These are phyloP conservation scores for Scytalopus superciliaris DNA, from an alignment of 2,113 vertebrate species.

Conservation along the genomic window DNA sequence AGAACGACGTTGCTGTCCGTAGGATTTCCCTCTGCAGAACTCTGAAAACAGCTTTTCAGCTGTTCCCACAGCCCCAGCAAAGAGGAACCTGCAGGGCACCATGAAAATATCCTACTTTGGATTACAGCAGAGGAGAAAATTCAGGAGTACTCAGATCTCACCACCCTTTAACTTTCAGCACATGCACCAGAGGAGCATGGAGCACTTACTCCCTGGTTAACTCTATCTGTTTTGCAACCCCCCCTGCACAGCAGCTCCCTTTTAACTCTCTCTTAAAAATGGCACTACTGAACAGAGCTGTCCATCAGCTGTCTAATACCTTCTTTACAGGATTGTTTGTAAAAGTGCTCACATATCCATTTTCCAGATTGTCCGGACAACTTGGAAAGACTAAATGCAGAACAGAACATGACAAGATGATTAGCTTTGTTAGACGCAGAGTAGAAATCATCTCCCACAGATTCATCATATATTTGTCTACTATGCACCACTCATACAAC, in stretches of 20 bases:
- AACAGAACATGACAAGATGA: not conserved
- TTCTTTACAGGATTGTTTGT: not conserved
- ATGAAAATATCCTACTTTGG: not conserved
- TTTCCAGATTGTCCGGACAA: not conserved
- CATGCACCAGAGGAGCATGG: not conserved
- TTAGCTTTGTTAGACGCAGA: not conserved
- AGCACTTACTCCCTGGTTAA: not conserved
- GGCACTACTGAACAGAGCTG: not conserved
- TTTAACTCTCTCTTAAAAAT: not conserved
- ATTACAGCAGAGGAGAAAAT: not conserved
- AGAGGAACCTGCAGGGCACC: not conserved
- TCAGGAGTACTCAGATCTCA: not conserved
- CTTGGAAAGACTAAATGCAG: not conserved
- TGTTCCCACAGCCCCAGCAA: not conserved
- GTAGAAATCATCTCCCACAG: not conserved
- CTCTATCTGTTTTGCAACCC: not conserved
- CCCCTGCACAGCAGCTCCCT: not conserved
- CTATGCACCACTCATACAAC: not conserved
- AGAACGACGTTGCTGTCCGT: rapidly evolving
- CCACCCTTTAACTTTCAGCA: not conserved
- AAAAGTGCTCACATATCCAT: not conserved
- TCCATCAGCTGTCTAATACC: not conserved
- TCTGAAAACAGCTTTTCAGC: not conserved
- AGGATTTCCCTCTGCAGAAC: not conserved
- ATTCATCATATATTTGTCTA: not conserved